Base-by-base conservation (phyloP, 1,140 invertebrate species). In the Dinothrombium tinctorium region DNA sequence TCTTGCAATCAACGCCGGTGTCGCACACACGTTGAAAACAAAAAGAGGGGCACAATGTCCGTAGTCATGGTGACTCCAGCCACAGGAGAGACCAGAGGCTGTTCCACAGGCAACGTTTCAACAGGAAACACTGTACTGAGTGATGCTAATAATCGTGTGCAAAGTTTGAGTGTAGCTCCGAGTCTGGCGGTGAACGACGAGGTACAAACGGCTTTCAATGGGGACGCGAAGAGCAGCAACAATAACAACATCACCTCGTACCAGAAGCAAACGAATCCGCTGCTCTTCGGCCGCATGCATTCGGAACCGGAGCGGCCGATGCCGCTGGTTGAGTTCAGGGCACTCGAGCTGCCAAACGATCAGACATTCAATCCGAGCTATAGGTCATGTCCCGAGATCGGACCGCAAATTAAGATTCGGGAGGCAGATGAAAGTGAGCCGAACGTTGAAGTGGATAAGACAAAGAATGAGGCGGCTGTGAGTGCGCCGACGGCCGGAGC, bases 341-440 rank as follows among this genome's bases (percentile, higher is more conserved):
- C 44, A 7, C 31, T 49, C 15, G 43, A 48, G 19, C 46, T 42
- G 11, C 41, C 49, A 36, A 21, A 7, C 23, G 23, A 42, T 12
- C 5, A 25, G 25, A 19, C 40, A 8, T 35, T 43, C n/a, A 44
- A 50, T 26, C 32, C 43, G 5, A 48, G 43, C 31, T 45, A 50
- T 32, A 43, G 50, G 20, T 52, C 50, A 4, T 52, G 50, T 33
- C 50, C 50, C 7, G 50, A 52, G 36, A 51, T 52, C 14, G 26
- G 46, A 8, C 50, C 50, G 9, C 40, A 48, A 26, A 47, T 49
- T 17, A 44, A 43, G 35, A 37, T 49, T 8, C 41, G 37, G 8
- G 28, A 38, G 1, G 41, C 24, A 26, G 37, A 39, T 29, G 37
- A 36, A 21, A 3, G 7, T 21, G 33, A 36, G 12, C 11, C 11